Evolutionary conservation across 2,888 invertebrate species (phyloP).

Genomic region (Lepidonotus clava): DNA sequence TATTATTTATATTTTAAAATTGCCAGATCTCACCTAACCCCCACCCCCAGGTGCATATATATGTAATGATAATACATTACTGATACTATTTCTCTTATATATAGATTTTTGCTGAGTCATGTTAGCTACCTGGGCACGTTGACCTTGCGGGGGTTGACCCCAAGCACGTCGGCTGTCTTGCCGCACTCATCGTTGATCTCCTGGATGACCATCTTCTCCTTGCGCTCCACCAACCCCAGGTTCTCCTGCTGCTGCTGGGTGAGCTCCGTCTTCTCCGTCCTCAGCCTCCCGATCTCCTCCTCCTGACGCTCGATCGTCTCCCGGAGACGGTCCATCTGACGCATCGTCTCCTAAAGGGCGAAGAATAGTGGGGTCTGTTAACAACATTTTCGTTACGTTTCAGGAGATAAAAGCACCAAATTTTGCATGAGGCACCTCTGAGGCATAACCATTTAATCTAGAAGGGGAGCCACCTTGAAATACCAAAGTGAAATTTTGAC

Average conservation of each 20-base stretch:
- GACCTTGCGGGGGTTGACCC: slow-evolving; percentile 73
- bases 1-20: too few relatives aligned
- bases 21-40: too few relatives aligned
- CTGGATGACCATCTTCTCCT: slow-evolving; percentile 72
- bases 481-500: too few relatives aligned
- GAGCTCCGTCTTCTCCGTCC: slow-evolving; percentile 67
- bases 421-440: too few relatives aligned
- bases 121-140: slow-evolving; percentile 70
- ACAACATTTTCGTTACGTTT: too few relatives aligned
- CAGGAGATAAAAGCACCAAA: too few relatives aligned
- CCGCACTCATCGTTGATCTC: slow-evolving; percentile 78
- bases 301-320: slow-evolving; percentile 72
- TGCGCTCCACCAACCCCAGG: slow-evolving; percentile 65
- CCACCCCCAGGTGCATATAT: background rate
- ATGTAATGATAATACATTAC: background rate
- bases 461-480: too few relatives aligned
- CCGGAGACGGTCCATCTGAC: slow-evolving; percentile 70
- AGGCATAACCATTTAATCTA: too few relatives aligned
- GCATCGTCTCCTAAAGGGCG: slow-evolving; percentile 71
- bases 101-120: too few relatives aligned
- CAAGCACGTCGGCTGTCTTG: slow-evolving; percentile 72
- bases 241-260: slow-evolving; percentile 69
- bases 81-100: background rate
- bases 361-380: too few relatives aligned
- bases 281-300: slow-evolving; percentile 67